Evolutionary conservation across 2,888 invertebrate genomes (phyloP), one percentile per base, ranked within the genome.

Genomic region (Drosophila cyrtoloma): DNA sequence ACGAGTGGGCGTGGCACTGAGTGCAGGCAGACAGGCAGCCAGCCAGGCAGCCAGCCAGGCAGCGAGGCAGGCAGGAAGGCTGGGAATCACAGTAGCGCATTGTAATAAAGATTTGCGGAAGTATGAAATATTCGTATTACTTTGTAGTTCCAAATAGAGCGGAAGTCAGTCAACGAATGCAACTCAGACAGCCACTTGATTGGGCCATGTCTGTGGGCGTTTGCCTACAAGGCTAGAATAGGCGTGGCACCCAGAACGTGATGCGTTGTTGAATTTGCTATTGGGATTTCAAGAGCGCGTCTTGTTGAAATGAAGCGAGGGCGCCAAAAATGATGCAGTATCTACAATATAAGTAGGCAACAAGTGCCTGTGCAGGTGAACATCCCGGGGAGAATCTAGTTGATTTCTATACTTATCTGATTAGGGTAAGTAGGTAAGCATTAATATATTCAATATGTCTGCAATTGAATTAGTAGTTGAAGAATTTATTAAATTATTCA

Each of bases 51-150:
- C 14, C 22, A 7, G n/a, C 7, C 39, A 3, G n/a, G 1, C 3
- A 22, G 47, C 4, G 7, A 7, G 22, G 0, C 28, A 19, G 33
- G 14, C 62, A 65, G 7, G 7, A 26, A 26, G 7, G 22, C 47
- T 22, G 44, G 44, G 12, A 44, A 32, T 71, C 66, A 62, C 71
- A 66, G 71, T 47, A 57, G 68, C 59, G 67, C 67, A 74, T 72
- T 33, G 76, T 77, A 72, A 80, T 88, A 86, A 84, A 87, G 87
- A 85, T 82, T 81, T 78, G 82, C 89, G 87, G 89, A 87, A 89
- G 89, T 89, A 87, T 89, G 79, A 84, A 87, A 89, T 87, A 86
- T 84, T 89, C 86, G 79, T 82, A 87, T 87, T 87, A 89, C 87
- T 87, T 87, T 89, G 89, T 86, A 71, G 77, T 86, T 74, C 77